Conservation (phyloP, 2,888 invertebrate species). For the Bibio marci region DNA sequence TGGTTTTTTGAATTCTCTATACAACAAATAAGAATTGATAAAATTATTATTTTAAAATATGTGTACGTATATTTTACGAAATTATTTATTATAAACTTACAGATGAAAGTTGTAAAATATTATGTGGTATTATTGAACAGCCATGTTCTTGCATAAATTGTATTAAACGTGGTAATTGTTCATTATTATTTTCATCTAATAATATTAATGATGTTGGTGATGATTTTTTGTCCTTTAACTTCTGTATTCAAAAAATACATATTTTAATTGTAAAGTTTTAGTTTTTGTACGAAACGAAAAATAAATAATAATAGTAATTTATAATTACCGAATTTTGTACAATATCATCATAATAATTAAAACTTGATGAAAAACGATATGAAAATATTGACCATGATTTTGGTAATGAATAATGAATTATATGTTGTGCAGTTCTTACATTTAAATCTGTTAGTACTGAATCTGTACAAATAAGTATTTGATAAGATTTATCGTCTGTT, state of each 20-base stretch:
- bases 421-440: constrained; percentile 43
- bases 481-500: constrained; percentile 11
- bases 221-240: constrained; percentile 10
- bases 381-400: constrained; percentile 46
- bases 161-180: constrained; percentile 42
- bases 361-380: constrained; percentile 47
- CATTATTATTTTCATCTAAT: constrained; percentile 38
- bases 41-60: too few species aligned
- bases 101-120: constrained; percentile 19
- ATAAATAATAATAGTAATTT: too few species aligned
- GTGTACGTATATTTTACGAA: too few species aligned
- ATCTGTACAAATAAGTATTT: constrained; percentile 53
- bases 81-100: too few species aligned
- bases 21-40: background rate
- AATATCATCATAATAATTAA: constrained; percentile 36
- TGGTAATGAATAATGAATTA: constrained; percentile 58
- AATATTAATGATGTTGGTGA: constrained; percentile 32
- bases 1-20: background rate
- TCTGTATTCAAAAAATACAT: too few species aligned
- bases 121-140: constrained; percentile 17
- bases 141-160: constrained; percentile 33
- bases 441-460: constrained; percentile 40
- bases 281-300: too few species aligned
- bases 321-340: constrained; percentile 6
- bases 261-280: too few species aligned